Conservation (phyloP, 2,888 invertebrate genomes). For the Salpingus planirostris region DNA sequence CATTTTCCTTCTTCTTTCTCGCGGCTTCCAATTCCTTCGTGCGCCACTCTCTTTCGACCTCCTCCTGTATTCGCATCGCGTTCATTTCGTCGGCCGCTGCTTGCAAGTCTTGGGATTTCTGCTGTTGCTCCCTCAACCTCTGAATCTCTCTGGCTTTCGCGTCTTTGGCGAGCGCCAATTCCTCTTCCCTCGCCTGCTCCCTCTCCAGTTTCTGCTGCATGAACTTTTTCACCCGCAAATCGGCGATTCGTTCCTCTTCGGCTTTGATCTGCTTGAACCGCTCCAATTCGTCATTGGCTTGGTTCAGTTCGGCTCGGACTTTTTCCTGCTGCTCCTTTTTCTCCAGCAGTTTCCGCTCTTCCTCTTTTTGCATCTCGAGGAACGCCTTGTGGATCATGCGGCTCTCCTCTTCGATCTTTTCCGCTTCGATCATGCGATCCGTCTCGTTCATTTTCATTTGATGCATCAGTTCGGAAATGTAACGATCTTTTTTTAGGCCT, state of each 20-base stretch:
- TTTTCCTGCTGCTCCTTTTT: conserved; percentile 46
- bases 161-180: conserved; percentile 46
- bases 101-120: conserved; percentile 46
- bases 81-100: conserved; percentile 45
- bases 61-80: conserved; percentile 46
- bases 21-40: conserved; percentile 55
- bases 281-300: conserved; percentile 53
- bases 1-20: conserved; percentile 46
- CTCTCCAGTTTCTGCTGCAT: conserved; percentile 52
- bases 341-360: conserved; percentile 50
- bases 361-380: conserved; percentile 56
- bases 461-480: conserved; percentile 33
- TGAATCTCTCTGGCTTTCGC: conserved; percentile 56
- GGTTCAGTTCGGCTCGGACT: conserved; percentile 51
- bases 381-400: conserved; percentile 52
- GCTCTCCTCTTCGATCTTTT: conserved; percentile 60
- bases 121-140: conserved; percentile 43
- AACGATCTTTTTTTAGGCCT: conserved; percentile 27
- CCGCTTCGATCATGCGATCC: conserved; percentile 50
- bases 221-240: conserved; percentile 55
- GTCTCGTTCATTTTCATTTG: conserved; percentile 49
- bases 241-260: conserved; percentile 57
- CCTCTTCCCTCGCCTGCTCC: conserved; percentile 49
- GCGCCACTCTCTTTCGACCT: conserved; percentile 60
- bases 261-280: conserved; percentile 53